Base-by-base conservation (phyloP, 2,888 invertebrate species). In the Cheilosia urbana region DNA sequence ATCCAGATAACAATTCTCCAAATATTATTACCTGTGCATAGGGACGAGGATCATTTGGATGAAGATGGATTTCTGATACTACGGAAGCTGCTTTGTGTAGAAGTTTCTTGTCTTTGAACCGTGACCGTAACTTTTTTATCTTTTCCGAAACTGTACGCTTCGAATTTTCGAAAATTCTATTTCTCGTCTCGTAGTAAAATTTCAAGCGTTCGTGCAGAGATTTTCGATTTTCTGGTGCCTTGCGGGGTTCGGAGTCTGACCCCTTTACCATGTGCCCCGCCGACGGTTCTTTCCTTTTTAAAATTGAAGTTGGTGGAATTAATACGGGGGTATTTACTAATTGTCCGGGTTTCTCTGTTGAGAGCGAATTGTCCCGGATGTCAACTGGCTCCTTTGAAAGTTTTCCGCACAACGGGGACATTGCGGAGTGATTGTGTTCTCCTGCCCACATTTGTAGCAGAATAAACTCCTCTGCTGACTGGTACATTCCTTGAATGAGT, bases 371-470 rank as follows among this genome's bases (percentile, higher is more conserved):
- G 40, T 15, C 40, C 40, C 40, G 40, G 40, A 40, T 40, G 40
- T 2, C 40, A 40, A 15, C 13, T 40, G 11, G 40, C 40, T 40
- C 27, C 15, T 40, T 11, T 40, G 40, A 2, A 13, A 40, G 40
- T 55, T 55, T 55, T 13, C 55, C 55, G n/a, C n/a, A n/a, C n/a
- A n/a, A n/a, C n/a, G n/a, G n/a, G n/a, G n/a, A n/a, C n/a, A n/a
- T n/a, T n/a, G n/a, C n/a, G n/a, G n/a, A n/a, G n/a, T 51, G 1
- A 21, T 51, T 11, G 21, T 51, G 2, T 51, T 51, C 2, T 51
- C 51, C 19, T 13, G 7, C 24, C 51, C 51, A 51, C 51, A 51
- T 51, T 21, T 51, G 21, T 51, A 51, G 21, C 19, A 51, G 21
- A 51, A 51, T n/a, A 47, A 19, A n/a, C 3, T 24, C 21, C 51